Conservation (phyloP, 2,888 invertebrate genomes). For the Lasioglossum pauxillum region DNA sequence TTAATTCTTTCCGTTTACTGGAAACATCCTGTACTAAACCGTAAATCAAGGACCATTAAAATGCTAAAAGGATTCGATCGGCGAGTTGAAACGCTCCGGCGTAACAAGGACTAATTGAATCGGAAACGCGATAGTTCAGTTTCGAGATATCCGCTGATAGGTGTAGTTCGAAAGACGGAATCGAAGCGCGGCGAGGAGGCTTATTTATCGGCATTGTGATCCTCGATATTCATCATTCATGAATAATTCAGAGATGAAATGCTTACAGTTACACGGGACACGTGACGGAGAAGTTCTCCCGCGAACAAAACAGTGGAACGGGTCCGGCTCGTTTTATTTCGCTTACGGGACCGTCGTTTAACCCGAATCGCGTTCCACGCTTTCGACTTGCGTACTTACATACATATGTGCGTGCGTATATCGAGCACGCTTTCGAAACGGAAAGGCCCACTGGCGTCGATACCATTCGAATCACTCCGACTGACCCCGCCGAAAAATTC, state of each 20-base stretch:
- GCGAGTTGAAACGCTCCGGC: not conserved
- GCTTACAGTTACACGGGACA: conserved; percentile 51
- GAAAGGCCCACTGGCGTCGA: not conserved
- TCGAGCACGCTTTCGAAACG: conserved; percentile 2
- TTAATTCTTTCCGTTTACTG: conserved; percentile 2
- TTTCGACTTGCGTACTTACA: conserved; percentile 14
- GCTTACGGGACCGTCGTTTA: conserved; percentile 34
- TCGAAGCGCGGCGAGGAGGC: not conserved
- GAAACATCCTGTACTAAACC: not conserved
- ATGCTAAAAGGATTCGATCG: not conserved
- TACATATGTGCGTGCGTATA: not conserved
- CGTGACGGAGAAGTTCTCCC: conserved; percentile 34
- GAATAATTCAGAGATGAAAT: conserved; percentile 54
- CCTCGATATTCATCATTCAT: conserved; percentile 50
- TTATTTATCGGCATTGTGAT: conserved; percentile 26
- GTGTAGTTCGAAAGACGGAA: not conserved
- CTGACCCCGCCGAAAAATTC: conserved; percentile 11
- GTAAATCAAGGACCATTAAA: not conserved
- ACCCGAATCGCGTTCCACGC: conserved; percentile 40
- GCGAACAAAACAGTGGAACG: conserved; percentile 29
- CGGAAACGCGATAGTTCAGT: not conserved
- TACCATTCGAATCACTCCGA: not conserved
- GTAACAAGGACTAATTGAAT: not conserved
- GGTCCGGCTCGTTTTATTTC: conserved; percentile 31
- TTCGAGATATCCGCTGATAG: not conserved